Evolutionary conservation across 2,113 vertebrate species (phyloP), one percentile per base, ranked within the genome.

Genomic region (Neotragus moschatus): DNA sequence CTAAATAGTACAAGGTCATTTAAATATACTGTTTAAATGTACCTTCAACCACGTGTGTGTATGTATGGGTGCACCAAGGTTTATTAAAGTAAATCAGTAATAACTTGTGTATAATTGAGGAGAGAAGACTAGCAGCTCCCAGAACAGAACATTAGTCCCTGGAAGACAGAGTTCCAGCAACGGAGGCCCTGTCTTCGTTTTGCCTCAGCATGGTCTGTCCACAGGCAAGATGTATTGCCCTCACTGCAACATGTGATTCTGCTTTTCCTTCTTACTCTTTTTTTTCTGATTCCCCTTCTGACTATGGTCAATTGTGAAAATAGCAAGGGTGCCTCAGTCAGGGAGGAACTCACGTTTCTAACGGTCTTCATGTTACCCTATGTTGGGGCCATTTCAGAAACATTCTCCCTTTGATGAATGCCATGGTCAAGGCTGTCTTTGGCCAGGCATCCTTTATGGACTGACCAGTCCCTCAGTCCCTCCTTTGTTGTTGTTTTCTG

Each of bases 251-350:
- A 39, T 7, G 13, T 5, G 49, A 43, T 56, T n/a, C 51, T 23
- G 7, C 43, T 70, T 39, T 45, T 73, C 49, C 12, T 75, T 36
- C 56, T 84, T 15, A 51, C 4, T 47, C 2, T 56, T 70, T 91
- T 53, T 85, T 91, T 25, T 85, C 16, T 33, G 58, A 60, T 12
- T 60, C 33, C 26, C 33, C 17, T 21, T 45, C 58, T 56, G 55
- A n/a, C 49, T 61, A 19, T 0, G 13, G 85, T n/a, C 75, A 33
- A 28, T 10, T 28, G 8, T 36, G 36, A 58, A 73, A 47, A 58
- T 0, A 12, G 45, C 12, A 58, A 61, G 36, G 33, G 16, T 17
- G 26, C 11, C 39, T 30, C 14, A 13, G 28, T 19, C 0, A 0
- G 16, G n/a, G 63, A 79, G 33, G 45, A 47, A 5, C 26, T 19